Evolutionary conservation across 2,113 vertebrate species (phyloP).

Genomic region (Physeter macrocephalus): DNA sequence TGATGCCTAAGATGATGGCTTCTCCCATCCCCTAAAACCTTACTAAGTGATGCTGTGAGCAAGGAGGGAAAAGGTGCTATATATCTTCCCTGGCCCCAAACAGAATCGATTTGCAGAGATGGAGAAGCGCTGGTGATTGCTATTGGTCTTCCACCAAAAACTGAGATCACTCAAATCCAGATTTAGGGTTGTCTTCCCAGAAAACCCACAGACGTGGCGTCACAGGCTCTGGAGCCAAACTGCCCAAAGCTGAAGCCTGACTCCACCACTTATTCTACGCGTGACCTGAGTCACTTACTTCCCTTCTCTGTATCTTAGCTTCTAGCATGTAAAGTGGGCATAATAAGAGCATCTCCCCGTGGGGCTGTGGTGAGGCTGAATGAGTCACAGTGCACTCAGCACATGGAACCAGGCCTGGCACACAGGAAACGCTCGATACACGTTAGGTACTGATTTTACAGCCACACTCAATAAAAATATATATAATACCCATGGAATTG

Average conservation of each 20-base stretch:
- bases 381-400: rapidly evolving
- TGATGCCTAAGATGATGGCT: background rate
- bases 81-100: background rate
- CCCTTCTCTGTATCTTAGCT: background rate
- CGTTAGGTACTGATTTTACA: background rate
- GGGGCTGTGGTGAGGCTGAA: background rate
- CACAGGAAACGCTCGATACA: background rate
- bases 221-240: background rate
- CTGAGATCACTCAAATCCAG: background rate
- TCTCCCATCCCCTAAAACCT: background rate
- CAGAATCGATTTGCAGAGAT: background rate
- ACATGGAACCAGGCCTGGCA: background rate
- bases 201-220: background rate
- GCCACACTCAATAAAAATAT: background rate
- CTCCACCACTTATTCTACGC: background rate
- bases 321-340: background rate
- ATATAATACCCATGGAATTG: background rate
- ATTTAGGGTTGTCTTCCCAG: background rate
- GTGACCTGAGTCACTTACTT: background rate
- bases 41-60: background rate
- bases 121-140: background rate
- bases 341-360: rapidly evolving
- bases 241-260: background rate
- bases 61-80: background rate
- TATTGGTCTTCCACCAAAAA: background rate